Percentiles rank a stretch among this genome's conserved stretches.
Evolutionary conservation across 2,888 invertebrate genomes (phyloP).

Genomic region (Operophtera brumata): DNA sequence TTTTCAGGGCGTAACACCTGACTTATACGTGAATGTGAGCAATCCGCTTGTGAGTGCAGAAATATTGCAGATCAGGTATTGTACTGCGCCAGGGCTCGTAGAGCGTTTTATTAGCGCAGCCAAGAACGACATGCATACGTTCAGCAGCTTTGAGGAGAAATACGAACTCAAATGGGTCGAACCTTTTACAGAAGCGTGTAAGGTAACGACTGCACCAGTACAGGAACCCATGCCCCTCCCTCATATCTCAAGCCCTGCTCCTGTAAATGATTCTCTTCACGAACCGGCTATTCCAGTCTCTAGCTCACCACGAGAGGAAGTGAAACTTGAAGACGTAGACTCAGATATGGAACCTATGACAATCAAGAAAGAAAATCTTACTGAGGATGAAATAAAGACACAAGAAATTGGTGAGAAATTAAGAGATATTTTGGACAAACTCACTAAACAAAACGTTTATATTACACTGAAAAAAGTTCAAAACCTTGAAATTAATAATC

Average conservation of each 20-base stretch:
- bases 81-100: neutral
- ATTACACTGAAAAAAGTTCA: conserved; percentile 89
- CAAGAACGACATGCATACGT: conserved; percentile 4
- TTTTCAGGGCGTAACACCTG: conserved; percentile 13
- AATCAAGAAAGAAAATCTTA: conserved; percentile 62
- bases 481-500: conserved; percentile 88
- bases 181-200: conserved; percentile 83
- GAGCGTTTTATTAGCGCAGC: neutral
- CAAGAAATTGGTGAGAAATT: conserved; percentile 89
- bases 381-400: conserved; percentile 62
- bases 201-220: conserved; percentile 70
- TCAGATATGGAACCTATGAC: too few species aligned
- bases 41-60: conserved; percentile 2
- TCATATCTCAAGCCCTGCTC: neutral
- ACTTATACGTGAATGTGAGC: conserved; percentile 7
- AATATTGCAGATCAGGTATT: neutral
- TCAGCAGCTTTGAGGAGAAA: conserved; percentile 14
- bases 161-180: conserved; percentile 18
- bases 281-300: conserved; percentile 62
- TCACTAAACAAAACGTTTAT: conserved; percentile 87
- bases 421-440: conserved; percentile 92
- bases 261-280: neutral
- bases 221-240: conserved; percentile 40
- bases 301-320: conserved; percentile 76
- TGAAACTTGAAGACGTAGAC: neutral